phyloP scores from a whole-genome alignment of 2,888 invertebrate species.

The Sarcophaga caerulescens region DNA sequence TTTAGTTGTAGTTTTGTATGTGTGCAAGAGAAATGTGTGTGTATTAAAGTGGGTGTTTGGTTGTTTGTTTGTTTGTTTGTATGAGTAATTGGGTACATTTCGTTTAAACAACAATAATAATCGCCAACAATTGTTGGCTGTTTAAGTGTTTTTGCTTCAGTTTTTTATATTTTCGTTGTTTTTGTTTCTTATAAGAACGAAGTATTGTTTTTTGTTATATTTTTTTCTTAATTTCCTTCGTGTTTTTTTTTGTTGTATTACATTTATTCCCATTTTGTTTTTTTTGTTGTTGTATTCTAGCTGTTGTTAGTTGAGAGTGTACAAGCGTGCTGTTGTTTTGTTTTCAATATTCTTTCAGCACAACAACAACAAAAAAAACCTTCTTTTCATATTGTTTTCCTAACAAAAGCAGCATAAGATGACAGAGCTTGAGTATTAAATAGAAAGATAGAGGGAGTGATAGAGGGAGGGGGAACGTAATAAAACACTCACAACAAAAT shows the following conservation, averaged over 20 bases:
- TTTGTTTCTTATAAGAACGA: constrained; percentile 3
- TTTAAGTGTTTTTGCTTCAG: constrained; percentile 60
- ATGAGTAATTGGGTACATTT: constrained; percentile 63
- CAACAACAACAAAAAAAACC: too few species aligned
- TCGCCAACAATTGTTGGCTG: constrained; percentile 55
- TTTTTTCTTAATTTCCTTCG: neutral
- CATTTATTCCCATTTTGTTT: neutral
- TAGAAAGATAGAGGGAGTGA: neutral
- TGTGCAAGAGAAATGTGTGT: neutral
- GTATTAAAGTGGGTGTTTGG: constrained; percentile 20
- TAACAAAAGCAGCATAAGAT: neutral
- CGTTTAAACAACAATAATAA: constrained; percentile 62
- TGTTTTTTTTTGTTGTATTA: too few species aligned
- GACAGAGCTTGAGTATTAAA: neutral
- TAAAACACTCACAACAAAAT: constrained; percentile 21
- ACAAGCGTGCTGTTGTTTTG: constrained; percentile 8
- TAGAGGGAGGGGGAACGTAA: neutral
- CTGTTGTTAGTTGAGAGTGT: constrained; percentile 26
- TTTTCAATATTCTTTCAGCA: constrained; percentile 24
- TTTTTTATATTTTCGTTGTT: too few species aligned
- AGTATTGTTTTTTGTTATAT: neutral
- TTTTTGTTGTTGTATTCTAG: constrained; percentile 18
- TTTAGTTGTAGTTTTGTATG: neutral
- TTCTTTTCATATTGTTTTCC: neutral
- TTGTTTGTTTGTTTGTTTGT: constrained; percentile 12